A percentile compares a stretch with the other conserved stretches of the same genome.
phyloP scores from a whole-genome alignment of 1,140 invertebrate species.

The Drosophila asahinai region DNA sequence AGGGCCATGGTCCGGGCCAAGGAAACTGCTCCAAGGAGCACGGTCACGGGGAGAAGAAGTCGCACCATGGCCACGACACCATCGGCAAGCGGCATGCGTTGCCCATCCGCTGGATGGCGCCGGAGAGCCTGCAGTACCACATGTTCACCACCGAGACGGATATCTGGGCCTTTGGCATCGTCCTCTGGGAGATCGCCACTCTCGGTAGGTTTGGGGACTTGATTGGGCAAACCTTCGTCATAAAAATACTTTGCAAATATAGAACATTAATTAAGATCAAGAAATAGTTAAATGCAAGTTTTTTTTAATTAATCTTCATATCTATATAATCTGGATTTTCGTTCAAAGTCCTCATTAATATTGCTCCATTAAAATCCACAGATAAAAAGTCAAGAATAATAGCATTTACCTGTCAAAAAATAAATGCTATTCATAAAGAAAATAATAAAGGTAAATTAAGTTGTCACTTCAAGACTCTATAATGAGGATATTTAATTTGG shows the following conservation, averaged over 20 bases:
- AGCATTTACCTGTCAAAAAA: conserved; percentile 1
- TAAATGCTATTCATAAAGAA: neutral
- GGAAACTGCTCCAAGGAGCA: conserved; percentile 65
- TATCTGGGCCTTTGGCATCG: conserved; percentile 94
- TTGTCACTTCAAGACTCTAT: conserved; percentile 6
- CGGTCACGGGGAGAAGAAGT: conserved; percentile 64
- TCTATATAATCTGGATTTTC: neutral
- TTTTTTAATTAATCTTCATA: too few relatives aligned
- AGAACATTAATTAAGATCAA: too few relatives aligned
- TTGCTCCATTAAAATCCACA: neutral
- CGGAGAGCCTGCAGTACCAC: conserved; percentile 92
- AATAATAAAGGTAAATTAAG: conserved; percentile 13
- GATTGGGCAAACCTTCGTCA: too few relatives aligned
- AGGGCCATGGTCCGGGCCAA: conserved; percentile 32
- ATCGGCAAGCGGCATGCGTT: conserved; percentile 88
- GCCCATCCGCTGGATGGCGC: conserved; percentile 95
- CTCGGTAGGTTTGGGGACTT: conserved; percentile 86
- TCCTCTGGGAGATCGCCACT: conserved; percentile 95
- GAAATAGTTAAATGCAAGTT: too few relatives aligned
- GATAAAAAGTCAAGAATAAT: neutral
- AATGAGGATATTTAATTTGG: conserved; percentile 1
- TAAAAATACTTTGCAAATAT: too few relatives aligned
- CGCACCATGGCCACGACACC: conserved; percentile 73
- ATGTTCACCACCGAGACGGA: conserved; percentile 93
- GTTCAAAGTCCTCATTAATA: neutral